Conservation (phyloP, 2,888 invertebrate genomes). For the Orthosia incerta region DNA sequence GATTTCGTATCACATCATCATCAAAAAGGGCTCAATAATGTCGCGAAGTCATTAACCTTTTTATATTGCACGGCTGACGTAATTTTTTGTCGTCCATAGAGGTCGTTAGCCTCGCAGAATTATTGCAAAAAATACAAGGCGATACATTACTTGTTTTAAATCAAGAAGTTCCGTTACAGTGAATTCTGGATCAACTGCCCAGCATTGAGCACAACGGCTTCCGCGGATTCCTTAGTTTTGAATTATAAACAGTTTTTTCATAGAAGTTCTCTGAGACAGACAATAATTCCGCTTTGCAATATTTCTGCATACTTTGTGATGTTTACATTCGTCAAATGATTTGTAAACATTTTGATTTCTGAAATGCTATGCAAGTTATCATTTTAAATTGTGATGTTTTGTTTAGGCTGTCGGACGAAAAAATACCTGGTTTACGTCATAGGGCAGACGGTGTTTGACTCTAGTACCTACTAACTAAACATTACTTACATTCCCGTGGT, state of each 20-base stretch:
- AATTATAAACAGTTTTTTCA: conserved; percentile 38
- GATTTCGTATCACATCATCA: conserved; percentile 10
- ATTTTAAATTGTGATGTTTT: conserved; percentile 47
- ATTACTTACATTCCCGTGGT: neutral
- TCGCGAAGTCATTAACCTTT: conserved; percentile 62
- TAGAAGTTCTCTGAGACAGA: conserved; percentile 17
- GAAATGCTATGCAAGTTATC: conserved; percentile 37
- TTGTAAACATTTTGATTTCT: conserved; percentile 55
- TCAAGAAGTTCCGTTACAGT: conserved; percentile 52
- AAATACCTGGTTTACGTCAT: conserved; percentile 47
- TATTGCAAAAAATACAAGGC: conserved; percentile 57
- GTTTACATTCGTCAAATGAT: conserved; percentile 49
- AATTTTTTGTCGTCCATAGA: conserved; percentile 58
- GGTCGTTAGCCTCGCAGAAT: conserved; percentile 60
- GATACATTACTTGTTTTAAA: conserved; percentile 61
- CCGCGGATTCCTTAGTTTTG: conserved; percentile 34
- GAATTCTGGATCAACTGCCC: conserved; percentile 51
- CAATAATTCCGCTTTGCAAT: conserved; percentile 38
- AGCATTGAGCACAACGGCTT: conserved; percentile 23
- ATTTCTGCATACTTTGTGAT: conserved; percentile 34
- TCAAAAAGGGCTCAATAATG: conserved; percentile 58
- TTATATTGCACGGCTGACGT: conserved; percentile 56
- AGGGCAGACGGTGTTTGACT: neutral
- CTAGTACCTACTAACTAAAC: neutral
- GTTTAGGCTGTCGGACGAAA: conserved; percentile 24